Conservation (phyloP, 2,888 invertebrate genomes). For the Criorhina ranunculi region DNA sequence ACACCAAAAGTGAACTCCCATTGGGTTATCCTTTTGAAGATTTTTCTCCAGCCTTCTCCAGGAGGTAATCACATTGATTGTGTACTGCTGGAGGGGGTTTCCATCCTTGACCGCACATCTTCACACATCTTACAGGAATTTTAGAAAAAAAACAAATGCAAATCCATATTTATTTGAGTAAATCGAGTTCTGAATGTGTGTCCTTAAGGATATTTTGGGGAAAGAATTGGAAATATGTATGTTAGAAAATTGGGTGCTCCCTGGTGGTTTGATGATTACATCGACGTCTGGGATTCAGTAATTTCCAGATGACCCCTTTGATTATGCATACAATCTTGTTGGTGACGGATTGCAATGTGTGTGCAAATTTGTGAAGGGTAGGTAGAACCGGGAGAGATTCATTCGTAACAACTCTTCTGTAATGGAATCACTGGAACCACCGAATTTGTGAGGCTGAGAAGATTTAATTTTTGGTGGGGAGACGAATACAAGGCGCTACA, state of each 20-base stretch:
- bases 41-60: background rate
- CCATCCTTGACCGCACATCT: slow-evolving; percentile 61
- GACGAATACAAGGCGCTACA: too few species aligned
- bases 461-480: too few species aligned
- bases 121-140: slow-evolving; percentile 8
- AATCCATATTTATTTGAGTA: slow-evolving; percentile 46
- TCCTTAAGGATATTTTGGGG: slow-evolving; percentile 52
- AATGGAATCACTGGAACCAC: too few species aligned
- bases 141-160: slow-evolving; percentile 16
- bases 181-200: slow-evolving; percentile 52
- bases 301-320: slow-evolving; percentile 12
- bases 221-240: slow-evolving; percentile 35
- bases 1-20: slow-evolving; percentile 49
- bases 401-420: too few species aligned
- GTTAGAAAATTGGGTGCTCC: slow-evolving; percentile 25
- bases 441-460: too few species aligned
- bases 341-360: too few species aligned
- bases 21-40: slow-evolving; percentile 19
- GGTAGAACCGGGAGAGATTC: too few species aligned
- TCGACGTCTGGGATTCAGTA: slow-evolving; percentile 13
- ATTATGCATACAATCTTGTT: slow-evolving; percentile 2
- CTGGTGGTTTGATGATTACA: slow-evolving; percentile 41
- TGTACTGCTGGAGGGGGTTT: slow-evolving; percentile 45
- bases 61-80: slow-evolving; percentile 57
- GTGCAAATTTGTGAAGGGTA: too few species aligned